Conservation (phyloP, 2,797 vertebrate species). For the Hydrocynus forskahlii region DNA sequence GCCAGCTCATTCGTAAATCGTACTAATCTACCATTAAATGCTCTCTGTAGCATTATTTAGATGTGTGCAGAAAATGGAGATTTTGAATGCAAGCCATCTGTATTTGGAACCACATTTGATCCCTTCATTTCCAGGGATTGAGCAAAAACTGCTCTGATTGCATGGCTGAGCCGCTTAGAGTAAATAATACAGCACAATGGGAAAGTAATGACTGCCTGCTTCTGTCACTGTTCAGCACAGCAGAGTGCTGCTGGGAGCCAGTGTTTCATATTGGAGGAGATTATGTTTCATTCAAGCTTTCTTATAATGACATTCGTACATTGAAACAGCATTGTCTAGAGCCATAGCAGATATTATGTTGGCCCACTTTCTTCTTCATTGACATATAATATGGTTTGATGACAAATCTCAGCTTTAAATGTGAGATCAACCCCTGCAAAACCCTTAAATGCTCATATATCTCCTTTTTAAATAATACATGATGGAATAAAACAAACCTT, state of each 20-base stretch:
- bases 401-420: neutral
- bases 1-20: neutral
- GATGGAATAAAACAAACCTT: neutral
- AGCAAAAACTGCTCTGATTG: constrained; percentile 7
- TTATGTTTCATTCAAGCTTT: constrained; percentile 25
- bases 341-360: neutral
- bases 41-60: neutral
- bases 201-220: neutral
- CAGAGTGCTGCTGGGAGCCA: neutral
- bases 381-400: neutral
- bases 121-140: constrained; percentile 28
- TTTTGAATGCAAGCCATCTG: constrained; percentile 9
- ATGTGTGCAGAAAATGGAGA: neutral
- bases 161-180: constrained; percentile 16
- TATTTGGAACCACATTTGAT: constrained; percentile 22
- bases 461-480: neutral
- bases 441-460: neutral
- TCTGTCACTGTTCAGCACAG: neutral
- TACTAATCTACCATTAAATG: neutral
- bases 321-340: neutral
- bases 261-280: neutral
- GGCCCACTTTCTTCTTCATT: neutral
- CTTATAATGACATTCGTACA: neutral
- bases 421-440: neutral
- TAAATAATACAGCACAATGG: constrained; percentile 10